phyloP scores from a whole-genome alignment of 2,113 vertebrate species.

The Cyphomyrus plagiostoma region DNA sequence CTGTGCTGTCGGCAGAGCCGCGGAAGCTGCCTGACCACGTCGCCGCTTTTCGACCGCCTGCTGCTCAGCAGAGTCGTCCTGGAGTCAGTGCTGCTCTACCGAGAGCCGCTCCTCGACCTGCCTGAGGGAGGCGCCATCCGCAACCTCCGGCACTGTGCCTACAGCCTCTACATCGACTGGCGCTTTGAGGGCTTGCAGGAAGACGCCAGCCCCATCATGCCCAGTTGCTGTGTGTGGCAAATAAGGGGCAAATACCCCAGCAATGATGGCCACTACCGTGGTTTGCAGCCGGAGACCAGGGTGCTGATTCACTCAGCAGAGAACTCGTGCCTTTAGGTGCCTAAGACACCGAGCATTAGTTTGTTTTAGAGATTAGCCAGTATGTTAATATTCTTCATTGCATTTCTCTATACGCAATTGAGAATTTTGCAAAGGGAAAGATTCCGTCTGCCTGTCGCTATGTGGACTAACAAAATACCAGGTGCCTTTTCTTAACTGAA shows the following conservation, averaged over 20 bases:
- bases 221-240: slow-evolving; percentile 66
- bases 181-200: slow-evolving; percentile 55
- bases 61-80: slow-evolving; percentile 52
- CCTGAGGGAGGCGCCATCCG: not conserved
- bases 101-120: slow-evolving; percentile 54
- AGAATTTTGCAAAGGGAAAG: not conserved
- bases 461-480: not conserved
- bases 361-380: not conserved
- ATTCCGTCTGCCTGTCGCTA: not conserved
- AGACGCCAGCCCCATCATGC: slow-evolving; percentile 53
- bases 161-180: slow-evolving; percentile 65
- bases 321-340: not conserved
- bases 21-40: slow-evolving; percentile 57
- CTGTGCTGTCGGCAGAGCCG: slow-evolving; percentile 61
- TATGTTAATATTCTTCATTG: not conserved
- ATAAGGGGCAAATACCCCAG: slow-evolving; percentile 61
- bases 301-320: not conserved
- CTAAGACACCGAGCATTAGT: not conserved
- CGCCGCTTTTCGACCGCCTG: slow-evolving; percentile 51
- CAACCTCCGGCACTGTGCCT: slow-evolving; percentile 59
- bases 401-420: not conserved
- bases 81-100: slow-evolving; percentile 59
- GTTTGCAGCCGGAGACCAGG: slow-evolving; percentile 33
- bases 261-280: slow-evolving; percentile 47
- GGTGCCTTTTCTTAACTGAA: not conserved